Evolutionary conservation across 2,888 invertebrate species (phyloP), one percentile per base, ranked within the genome.

Genomic region (Tiphia femorata): DNA sequence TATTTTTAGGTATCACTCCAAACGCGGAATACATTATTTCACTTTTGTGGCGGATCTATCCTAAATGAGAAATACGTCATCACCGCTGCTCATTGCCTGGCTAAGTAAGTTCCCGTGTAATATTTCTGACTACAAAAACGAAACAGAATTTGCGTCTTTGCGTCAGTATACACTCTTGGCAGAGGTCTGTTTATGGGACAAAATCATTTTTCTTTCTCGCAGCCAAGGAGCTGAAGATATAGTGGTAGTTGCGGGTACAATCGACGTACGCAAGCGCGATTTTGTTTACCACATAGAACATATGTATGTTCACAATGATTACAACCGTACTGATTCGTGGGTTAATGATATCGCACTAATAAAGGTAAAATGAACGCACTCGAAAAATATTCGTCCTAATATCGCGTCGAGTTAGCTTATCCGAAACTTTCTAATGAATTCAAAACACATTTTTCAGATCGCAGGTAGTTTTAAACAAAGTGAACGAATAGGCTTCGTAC

Each of bases 331-430:
- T 0, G 56, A 74, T 40, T 70, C 68, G 1, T 70, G 58, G 59
- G 38, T 6, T 0, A 70, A 70, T 44, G 81, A 80, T 29, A 75
- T 81, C n/a, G 77, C 79, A 16, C 46, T 81, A 2, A 27, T 81
- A n/a, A 71, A 68, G 64, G 75, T 77, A 58, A 33, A 7, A 33
- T 5, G 12, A 7, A 33, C 14, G 8, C 12, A 14, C 33, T 33
- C 6, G 12, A n/a, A n/a, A n/a, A n/a, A n/a, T n/a, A 29, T 29
- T 3, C 29, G 5, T 2, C 2, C 10, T 29, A 29, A 29, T 29
- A 5, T n/a, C n/a, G n/a, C n/a, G n/a, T n/a, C n/a, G n/a, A n/a
- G n/a, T n/a, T n/a, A n/a, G n/a, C n/a, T n/a, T n/a, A n/a, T n/a
- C n/a, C n/a, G n/a, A n/a, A n/a, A n/a, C n/a, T n/a, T n/a, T n/a